Evolutionary conservation across 2,888 invertebrate genomes (phyloP).

Genomic region (Papilio protenor): DNA sequence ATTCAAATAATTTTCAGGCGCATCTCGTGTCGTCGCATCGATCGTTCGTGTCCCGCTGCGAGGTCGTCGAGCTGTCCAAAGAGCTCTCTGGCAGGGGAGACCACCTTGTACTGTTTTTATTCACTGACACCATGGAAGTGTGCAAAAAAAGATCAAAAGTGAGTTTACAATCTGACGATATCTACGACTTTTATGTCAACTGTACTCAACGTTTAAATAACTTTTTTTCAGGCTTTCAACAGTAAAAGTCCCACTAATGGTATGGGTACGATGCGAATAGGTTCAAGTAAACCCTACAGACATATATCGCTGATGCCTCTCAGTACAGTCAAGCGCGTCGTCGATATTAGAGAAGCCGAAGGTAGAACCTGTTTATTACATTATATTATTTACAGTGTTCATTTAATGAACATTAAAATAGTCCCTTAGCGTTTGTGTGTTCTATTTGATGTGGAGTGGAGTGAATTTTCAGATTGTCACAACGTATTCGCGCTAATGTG

Average conservation of each 20-base stretch:
- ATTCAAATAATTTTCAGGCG: conserved; percentile 82
- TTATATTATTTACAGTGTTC: too few species aligned
- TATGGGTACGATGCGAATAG: conserved; percentile 83
- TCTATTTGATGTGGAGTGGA: background rate
- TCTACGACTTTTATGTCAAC: background rate
- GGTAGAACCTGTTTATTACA: conserved; percentile 71
- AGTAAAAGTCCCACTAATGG: conserved; percentile 85
- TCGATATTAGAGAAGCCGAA: conserved; percentile 94
- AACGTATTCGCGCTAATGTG: conserved; percentile 96
- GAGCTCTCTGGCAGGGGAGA: conserved; percentile 94
- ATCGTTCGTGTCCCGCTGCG: conserved; percentile 93
- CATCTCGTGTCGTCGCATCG: conserved; percentile 97
- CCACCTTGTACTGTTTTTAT: conserved; percentile 94
- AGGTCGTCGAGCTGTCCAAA: conserved; percentile 94
- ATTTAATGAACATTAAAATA: background rate
- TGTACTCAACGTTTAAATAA: background rate
- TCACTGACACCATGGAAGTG: conserved; percentile 97
- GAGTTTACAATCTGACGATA: conserved; percentile 46
- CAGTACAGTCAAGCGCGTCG: conserved; percentile 94
- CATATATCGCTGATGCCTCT: conserved; percentile 95
- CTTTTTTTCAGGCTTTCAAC: conserved; percentile 72
- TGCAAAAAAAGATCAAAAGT: conserved; percentile 93
- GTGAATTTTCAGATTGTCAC: conserved; percentile 87
- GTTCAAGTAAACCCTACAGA: conserved; percentile 93
- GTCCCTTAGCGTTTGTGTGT: background rate